A percentile compares a stretch with the other conserved stretches of the same genome.
These are phyloP conservation scores for Trinorchestia longiramus DNA, from an alignment of 1,140 invertebrate genomes.

Conservation along the genomic window DNA sequence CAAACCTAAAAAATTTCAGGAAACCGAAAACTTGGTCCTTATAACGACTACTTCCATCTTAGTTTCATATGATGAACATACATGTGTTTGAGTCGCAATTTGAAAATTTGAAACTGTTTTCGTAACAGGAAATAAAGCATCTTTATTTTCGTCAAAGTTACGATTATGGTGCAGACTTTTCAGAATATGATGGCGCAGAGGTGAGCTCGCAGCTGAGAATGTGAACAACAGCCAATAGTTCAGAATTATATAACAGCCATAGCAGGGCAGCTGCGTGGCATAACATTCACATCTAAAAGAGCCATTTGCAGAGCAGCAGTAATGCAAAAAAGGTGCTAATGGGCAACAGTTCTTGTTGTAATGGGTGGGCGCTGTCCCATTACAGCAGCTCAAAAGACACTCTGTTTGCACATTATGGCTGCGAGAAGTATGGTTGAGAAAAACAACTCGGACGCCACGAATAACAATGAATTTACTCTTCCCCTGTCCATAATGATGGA, in stretches of 20 bases:
- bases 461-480: background rate
- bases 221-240: background rate
- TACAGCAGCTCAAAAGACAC: slow-evolving; percentile 43
- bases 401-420: background rate
- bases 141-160: background rate
- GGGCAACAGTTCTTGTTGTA: slow-evolving; percentile 31
- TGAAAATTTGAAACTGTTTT: too few relatives aligned
- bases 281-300: background rate
- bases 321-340: slow-evolving; percentile 34
- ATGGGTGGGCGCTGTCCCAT: slow-evolving; percentile 24
- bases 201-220: background rate
- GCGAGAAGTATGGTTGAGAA: background rate
- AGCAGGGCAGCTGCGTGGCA: background rate
- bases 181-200: background rate
- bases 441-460: background rate
- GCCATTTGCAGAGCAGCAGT: background rate
- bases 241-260: background rate
- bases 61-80: background rate
- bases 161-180: background rate
- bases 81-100: too few relatives aligned
- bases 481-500: background rate
- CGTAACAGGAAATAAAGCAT: too few relatives aligned
- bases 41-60: background rate
- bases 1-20: background rate
- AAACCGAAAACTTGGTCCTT: too few relatives aligned